Percentiles rank a stretch among this genome's conserved stretches.
phyloP scores from a whole-genome alignment of 1,140 invertebrate species.

The Berghia stephanieae region DNA sequence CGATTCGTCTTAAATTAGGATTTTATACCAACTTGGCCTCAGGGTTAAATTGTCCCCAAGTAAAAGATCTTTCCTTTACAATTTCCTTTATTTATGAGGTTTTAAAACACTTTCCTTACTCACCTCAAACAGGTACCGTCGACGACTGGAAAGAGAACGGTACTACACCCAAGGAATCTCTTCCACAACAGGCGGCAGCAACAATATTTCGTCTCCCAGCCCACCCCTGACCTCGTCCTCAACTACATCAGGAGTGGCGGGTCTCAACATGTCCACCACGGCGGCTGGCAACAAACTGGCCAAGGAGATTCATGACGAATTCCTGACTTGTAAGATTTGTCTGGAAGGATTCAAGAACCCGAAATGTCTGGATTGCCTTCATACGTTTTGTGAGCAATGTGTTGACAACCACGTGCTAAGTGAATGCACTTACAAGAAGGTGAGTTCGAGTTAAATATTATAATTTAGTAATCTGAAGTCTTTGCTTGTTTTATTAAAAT shows the following conservation, averaged over 20 bases:
- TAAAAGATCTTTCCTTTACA: too few species aligned
- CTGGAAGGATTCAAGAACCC: conserved; percentile 70
- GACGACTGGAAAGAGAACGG: conserved; percentile 52
- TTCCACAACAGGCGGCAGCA: conserved; percentile 43
- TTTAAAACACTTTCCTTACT: too few species aligned
- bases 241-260: conserved; percentile 14
- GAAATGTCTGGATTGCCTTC: conserved; percentile 88
- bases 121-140: conserved; percentile 58
- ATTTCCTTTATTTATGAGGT: too few species aligned
- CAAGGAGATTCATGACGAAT: conserved; percentile 57
- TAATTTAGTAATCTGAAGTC: too few species aligned
- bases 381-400: conserved; percentile 91
- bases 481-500: too few species aligned
- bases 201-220: conserved; percentile 29
- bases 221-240: conserved; percentile 29
- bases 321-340: conserved; percentile 66
- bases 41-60: too few species aligned
- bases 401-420: conserved; percentile 66
- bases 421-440: conserved; percentile 65
- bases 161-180: conserved; percentile 58
- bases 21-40: too few species aligned
- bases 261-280: conserved; percentile 32
- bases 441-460: too few species aligned
- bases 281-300: conserved; percentile 53
- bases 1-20: too few species aligned